A percentile compares a stretch with the other conserved stretches of the same genome.
phyloP scores from a whole-genome alignment of 2,888 invertebrate genomes.

The Blera fallax region DNA sequence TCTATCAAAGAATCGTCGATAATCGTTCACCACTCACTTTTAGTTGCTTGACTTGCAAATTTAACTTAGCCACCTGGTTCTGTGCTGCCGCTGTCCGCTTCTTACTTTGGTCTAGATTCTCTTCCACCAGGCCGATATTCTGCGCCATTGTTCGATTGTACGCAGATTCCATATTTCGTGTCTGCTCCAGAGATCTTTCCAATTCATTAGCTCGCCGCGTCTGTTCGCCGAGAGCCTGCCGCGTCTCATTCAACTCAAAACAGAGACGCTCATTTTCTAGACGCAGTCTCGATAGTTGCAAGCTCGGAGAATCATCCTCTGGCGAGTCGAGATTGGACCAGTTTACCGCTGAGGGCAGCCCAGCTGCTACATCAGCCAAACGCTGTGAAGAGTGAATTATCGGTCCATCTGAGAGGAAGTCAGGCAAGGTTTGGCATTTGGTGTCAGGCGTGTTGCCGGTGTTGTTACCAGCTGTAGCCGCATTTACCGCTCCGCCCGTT shows the following conservation, averaged over 20 bases:
- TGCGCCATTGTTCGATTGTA: slow-evolving; percentile 84
- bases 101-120: slow-evolving; percentile 84
- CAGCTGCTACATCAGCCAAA: slow-evolving; percentile 81
- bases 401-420: slow-evolving; percentile 88
- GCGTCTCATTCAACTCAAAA: slow-evolving; percentile 83
- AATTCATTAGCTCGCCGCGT: slow-evolving; percentile 83
- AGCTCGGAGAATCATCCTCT: slow-evolving; percentile 78
- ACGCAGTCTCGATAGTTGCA: slow-evolving; percentile 77
- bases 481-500: slow-evolving; percentile 56
- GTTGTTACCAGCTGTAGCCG: slow-evolving; percentile 11
- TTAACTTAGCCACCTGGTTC: slow-evolving; percentile 85
- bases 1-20: too few relatives aligned
- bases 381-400: slow-evolving; percentile 82
- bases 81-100: slow-evolving; percentile 85
- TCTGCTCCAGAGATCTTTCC: slow-evolving; percentile 83
- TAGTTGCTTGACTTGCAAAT: slow-evolving; percentile 87
- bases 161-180: slow-evolving; percentile 82
- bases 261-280: slow-evolving; percentile 82
- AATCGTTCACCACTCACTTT: slow-evolving; percentile 83
- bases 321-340: slow-evolving; percentile 78
- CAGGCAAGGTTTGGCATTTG: slow-evolving; percentile 84
- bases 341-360: slow-evolving; percentile 78
- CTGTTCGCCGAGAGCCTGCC: slow-evolving; percentile 83
- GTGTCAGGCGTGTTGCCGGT: slow-evolving; percentile 45
- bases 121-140: slow-evolving; percentile 84